Conservation (phyloP, 2,113 vertebrate genomes). For the Bagarius yarrelli region DNA sequence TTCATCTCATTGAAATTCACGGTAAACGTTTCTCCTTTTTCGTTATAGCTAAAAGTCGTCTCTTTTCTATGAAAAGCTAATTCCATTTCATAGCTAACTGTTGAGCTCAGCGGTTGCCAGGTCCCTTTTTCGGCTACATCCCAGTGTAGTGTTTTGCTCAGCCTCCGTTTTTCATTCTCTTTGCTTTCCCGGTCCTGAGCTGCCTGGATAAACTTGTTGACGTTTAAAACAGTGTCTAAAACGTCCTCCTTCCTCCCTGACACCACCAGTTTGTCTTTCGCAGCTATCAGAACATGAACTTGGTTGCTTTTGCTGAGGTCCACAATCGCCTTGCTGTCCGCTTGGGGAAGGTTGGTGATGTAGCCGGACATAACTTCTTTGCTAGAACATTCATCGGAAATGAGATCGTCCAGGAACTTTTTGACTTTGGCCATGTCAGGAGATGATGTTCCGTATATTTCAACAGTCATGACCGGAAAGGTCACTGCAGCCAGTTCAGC, state of each 20-base stretch:
- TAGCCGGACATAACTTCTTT: conserved; percentile 36
- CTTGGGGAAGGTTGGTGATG: conserved; percentile 31
- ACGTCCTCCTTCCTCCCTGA: conserved; percentile 57
- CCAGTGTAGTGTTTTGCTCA: conserved; percentile 55
- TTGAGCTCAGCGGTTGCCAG: conserved; percentile 37
- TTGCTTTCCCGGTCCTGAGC: conserved; percentile 37
- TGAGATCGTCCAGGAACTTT: conserved; percentile 52
- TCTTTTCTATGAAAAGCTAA: conserved; percentile 46
- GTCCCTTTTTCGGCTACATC: conserved; percentile 37
- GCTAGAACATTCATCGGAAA: conserved; percentile 50
- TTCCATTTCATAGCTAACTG: conserved; percentile 56
- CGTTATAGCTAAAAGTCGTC: conserved; percentile 19
- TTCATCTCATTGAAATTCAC: conserved; percentile 52
- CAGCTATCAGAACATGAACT: conserved; percentile 37
- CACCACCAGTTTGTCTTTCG: conserved; percentile 42
- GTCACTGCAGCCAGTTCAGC: conserved; percentile 7
- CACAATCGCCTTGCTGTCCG: conserved; percentile 46
- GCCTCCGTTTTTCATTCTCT: conserved; percentile 48
- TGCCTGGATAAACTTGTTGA: conserved; percentile 47
- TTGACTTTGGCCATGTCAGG: conserved; percentile 42
- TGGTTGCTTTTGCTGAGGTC: conserved; percentile 45
- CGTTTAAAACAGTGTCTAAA: conserved; percentile 44
- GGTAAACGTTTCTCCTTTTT: conserved; percentile 40
- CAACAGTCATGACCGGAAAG: conserved; percentile 47
- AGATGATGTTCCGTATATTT: conserved; percentile 44